These are phyloP conservation scores for Oscheius sp. DNA, from an alignment of 1,140 invertebrate species.

Conservation along the genomic window DNA sequence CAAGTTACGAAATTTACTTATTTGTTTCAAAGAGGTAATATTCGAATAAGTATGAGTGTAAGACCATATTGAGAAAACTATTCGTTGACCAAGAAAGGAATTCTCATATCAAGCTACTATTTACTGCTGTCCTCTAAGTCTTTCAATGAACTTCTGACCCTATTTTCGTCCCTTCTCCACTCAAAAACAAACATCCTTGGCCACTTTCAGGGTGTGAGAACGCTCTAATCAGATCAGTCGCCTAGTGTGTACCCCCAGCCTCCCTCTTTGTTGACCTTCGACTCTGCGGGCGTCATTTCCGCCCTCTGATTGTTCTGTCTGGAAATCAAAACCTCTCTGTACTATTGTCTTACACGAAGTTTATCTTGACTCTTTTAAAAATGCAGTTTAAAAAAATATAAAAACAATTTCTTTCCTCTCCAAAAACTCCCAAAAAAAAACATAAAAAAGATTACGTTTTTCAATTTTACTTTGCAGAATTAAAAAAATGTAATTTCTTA, in stretches of 20 bases:
- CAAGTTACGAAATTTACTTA: no score
- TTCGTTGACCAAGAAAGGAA: no score
- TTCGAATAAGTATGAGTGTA: no score
- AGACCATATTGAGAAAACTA: no score
- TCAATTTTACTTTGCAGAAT: no score
- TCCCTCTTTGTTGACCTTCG: background rate
- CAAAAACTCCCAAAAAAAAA: background rate
- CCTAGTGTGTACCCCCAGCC: background rate
- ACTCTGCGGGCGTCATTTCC: background rate
- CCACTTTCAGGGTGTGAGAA: slow-evolving; percentile 2
- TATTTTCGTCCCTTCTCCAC: no score
- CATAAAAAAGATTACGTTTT: background rate
- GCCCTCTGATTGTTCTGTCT: background rate
- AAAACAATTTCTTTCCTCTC: background rate
- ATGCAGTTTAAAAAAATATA: background rate
- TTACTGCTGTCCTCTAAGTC: no score
- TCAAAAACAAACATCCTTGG: no score
- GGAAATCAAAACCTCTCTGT: background rate
- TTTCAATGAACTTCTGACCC: no score
- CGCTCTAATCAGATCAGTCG: slow-evolving; percentile 1
- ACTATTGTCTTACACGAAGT: background rate
- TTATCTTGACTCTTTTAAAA: background rate
- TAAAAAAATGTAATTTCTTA: background rate
- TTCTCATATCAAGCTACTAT: no score
- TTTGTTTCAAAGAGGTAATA: no score